These are phyloP conservation scores for Drosophila pseudoobscura DNA, from an alignment of 1,140 invertebrate species.

Conservation along the genomic window DNA sequence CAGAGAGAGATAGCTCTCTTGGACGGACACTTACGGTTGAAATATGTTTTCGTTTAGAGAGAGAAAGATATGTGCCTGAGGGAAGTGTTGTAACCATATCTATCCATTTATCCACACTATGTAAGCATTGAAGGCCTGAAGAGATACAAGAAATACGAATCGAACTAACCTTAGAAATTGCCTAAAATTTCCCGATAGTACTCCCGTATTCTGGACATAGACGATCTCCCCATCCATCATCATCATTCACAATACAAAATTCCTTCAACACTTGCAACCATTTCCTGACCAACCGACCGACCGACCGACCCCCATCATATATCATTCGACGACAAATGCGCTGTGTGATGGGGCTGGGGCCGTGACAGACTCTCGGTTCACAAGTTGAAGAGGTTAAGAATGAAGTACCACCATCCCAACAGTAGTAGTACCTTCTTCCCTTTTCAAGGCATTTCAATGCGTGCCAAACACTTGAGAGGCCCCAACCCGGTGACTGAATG, in stretches of 20 bases:
- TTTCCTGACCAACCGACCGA: neutral
- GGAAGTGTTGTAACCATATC: too few species aligned
- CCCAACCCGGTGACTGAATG: constrained; percentile 7
- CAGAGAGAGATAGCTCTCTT: too few species aligned
- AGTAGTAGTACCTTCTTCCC: neutral
- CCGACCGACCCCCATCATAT: constrained; percentile 29
- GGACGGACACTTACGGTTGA: too few species aligned
- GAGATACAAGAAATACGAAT: too few species aligned
- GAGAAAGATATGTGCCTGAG: too few species aligned
- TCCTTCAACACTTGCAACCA: constrained; percentile 27
- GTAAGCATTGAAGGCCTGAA: too few species aligned
- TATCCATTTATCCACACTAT: too few species aligned
- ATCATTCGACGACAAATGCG: constrained; percentile 49
- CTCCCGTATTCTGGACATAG: neutral
- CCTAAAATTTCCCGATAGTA: neutral
- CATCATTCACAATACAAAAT: constrained; percentile 12
- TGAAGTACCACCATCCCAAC: constrained; percentile 20
- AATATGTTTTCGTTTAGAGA: too few species aligned
- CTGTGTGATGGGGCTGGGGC: constrained; percentile 17
- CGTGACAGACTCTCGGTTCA: constrained; percentile 29
- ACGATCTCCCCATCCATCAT: constrained; percentile 11
- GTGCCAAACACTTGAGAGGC: constrained; percentile 38
- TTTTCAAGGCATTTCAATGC: constrained; percentile 42
- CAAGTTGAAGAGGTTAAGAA: constrained; percentile 52
- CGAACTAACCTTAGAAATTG: too few species aligned